phyloP scores from a whole-genome alignment of 2,113 vertebrate species.

The Paralichthys olivaceus region DNA sequence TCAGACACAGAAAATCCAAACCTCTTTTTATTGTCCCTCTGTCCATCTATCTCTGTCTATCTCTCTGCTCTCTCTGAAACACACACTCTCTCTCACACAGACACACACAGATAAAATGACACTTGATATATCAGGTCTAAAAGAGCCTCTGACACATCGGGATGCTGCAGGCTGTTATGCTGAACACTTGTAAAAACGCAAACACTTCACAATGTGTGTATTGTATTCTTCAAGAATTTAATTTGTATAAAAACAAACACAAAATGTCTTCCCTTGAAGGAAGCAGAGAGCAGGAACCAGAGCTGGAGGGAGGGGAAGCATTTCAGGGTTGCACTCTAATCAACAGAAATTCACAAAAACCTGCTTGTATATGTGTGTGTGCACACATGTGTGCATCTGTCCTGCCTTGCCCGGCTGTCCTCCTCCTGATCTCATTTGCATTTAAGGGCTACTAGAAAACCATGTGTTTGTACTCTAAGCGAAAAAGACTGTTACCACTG shows the following conservation, averaged over 20 bases:
- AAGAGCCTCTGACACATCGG: conserved; percentile 19
- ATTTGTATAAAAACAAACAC: background rate
- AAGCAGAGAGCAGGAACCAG: conserved; percentile 1
- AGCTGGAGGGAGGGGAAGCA: background rate
- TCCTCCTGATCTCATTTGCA: conserved; percentile 44
- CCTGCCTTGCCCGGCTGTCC: conserved; percentile 30
- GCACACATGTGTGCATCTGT: conserved; percentile 8
- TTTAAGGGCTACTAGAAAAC: conserved; percentile 33
- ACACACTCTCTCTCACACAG: background rate
- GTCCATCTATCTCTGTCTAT: too few species aligned
- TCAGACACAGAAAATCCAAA: conserved; percentile 11
- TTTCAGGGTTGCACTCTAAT: conserved; percentile 3
- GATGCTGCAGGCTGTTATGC: conserved; percentile 29
- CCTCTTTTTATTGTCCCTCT: background rate
- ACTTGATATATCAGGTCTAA: conserved; percentile 32
- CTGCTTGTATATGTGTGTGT: background rate
- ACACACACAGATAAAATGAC: conserved; percentile 2
- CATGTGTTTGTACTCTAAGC: conserved; percentile 28
- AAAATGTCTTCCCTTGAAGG: conserved; percentile 1
- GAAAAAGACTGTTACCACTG: conserved; percentile 18
- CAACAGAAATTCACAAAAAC: conserved; percentile 8
- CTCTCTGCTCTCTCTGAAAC: background rate
- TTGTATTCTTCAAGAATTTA: conserved; percentile 27
- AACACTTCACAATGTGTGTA: conserved; percentile 35
- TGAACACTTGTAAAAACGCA: conserved; percentile 34